Base-by-base conservation (phyloP, 1,140 invertebrate genomes). In the Pollicipes pollicipes region DNA sequence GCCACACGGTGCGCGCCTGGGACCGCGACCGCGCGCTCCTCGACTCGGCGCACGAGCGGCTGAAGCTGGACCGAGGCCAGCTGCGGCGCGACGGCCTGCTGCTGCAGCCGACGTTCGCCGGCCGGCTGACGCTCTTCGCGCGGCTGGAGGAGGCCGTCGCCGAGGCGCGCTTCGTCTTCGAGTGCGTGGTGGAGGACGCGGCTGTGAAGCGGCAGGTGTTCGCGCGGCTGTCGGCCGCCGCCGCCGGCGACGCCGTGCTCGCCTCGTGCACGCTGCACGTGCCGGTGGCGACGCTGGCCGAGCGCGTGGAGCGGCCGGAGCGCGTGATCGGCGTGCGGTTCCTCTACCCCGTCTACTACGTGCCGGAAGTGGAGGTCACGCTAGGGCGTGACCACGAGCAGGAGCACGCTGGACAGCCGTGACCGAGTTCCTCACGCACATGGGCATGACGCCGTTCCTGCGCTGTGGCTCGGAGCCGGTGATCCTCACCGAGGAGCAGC, bases 401-500 rank as follows among this genome's bases (percentile, higher is more conserved):
- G 45, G 13, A 3, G 2, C 45, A 58, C 45, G 13, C 8, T 58
- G 6, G 45, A 58, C 45, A n/a, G 6, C 45, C 45, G 17, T 21
- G 13, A 58, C 45, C 10, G 10, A 58, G 17, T 74, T 82, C 70
- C 72, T 83, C 31, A 80, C 81, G 69, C 74, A 76, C 71, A 83
- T 83, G 82, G 81, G 81, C 3, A 81, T 82, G 73, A 81, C 81
- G n/a, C 74, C 82, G 70, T 83, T 82, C 73, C 82, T 83, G 70
- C 73, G 82, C 72, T 80, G 80, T 69, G 81, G 81, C 30, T 75
- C 72, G 31, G 78, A 81, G 71, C 82, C 82, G 28, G 74, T 82
- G 13, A 80, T 83, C 68, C 74, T 83, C 8, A 78, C 76, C 45
- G 79, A 82, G 72, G 78, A 82, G 72, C 80, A 83, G 73, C 74